Evolutionary conservation across 2,888 invertebrate species (phyloP).

Genomic region (Noctua comes): DNA sequence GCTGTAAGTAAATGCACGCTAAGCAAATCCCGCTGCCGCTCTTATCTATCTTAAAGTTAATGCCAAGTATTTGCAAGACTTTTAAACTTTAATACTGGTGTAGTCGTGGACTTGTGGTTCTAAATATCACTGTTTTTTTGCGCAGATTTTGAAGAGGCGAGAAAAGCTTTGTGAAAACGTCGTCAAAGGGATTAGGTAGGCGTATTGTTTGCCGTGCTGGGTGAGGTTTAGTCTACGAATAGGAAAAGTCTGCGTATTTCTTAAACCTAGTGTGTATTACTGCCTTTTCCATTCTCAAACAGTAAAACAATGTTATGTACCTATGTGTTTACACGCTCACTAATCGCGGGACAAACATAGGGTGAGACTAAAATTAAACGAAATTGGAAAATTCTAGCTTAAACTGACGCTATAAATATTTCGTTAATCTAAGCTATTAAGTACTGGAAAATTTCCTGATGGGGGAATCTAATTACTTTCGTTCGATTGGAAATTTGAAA

Average conservation of each 20-base stretch:
- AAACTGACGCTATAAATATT: conserved; percentile 10
- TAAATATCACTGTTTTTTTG: not conserved
- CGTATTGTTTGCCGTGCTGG: no score
- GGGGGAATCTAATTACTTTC: conserved; percentile 24
- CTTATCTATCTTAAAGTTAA: conserved; percentile 3
- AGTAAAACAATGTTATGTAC: not conserved
- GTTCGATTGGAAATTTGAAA: conserved; percentile 13
- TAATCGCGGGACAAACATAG: not conserved
- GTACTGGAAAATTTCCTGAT: not conserved
- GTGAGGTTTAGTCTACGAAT: no score
- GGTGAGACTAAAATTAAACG: conserved; percentile 6
- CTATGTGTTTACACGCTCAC: not conserved
- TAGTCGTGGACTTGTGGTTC: not conserved
- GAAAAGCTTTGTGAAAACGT: conserved; percentile 10
- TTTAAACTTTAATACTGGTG: not conserved
- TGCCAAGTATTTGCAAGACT: not conserved
- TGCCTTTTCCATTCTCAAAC: not conserved
- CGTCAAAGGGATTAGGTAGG: not conserved
- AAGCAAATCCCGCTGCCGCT: not conserved
- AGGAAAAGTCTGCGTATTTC: not conserved
- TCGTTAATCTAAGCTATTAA: conserved; percentile 1
- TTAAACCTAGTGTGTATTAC: not conserved
- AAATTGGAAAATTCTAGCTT: conserved; percentile 13
- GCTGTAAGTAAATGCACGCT: not conserved
- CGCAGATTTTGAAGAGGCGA: not conserved